A percentile compares a stretch with the other conserved stretches of the same genome.
These are phyloP conservation scores for Dendroctonus valens DNA, from an alignment of 1,140 invertebrate species.

Conservation along the genomic window DNA sequence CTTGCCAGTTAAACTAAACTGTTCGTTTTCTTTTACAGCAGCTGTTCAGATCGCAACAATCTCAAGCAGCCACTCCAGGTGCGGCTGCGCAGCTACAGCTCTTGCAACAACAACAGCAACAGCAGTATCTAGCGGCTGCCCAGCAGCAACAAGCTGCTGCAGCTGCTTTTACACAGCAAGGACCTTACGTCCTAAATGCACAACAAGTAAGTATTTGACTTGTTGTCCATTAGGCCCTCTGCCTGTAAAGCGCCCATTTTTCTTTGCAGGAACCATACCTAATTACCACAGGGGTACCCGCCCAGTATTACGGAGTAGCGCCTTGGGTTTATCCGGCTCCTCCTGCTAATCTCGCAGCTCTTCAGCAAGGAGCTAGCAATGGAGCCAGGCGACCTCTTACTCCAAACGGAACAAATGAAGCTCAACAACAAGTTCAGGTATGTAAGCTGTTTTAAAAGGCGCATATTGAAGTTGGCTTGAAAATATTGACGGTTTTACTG, in stretches of 20 bases:
- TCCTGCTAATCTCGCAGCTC: slow-evolving; percentile 55
- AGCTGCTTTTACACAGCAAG: slow-evolving; percentile 69
- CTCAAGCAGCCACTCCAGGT: slow-evolving; percentile 58
- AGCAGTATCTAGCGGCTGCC: slow-evolving; percentile 50
- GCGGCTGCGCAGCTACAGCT: slow-evolving; percentile 66
- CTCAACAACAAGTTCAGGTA: slow-evolving; percentile 50
- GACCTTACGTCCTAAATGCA: slow-evolving; percentile 83
- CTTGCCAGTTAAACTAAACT: too few species aligned
- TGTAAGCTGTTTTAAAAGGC: background rate
- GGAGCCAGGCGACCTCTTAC: slow-evolving; percentile 52
- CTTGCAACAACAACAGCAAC: slow-evolving; percentile 69
- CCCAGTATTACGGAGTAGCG: slow-evolving; percentile 77
- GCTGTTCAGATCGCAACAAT: slow-evolving; percentile 80
- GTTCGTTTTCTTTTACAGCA: slow-evolving; percentile 62
- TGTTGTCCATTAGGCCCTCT: too few species aligned
- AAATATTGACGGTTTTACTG: too few species aligned
- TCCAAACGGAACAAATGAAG: slow-evolving; percentile 47
- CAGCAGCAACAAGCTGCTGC: slow-evolving; percentile 65
- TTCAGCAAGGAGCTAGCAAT: slow-evolving; percentile 65
- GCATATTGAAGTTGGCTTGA: too few species aligned
- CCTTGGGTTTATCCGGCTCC: slow-evolving; percentile 84
- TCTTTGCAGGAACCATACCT: slow-evolving; percentile 42
- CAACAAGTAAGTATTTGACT: slow-evolving; percentile 40
- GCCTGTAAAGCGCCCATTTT: too few species aligned
- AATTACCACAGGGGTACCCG: slow-evolving; percentile 60